phyloP scores from a whole-genome alignment of 2,113 vertebrate species.

The Scophthalmus maximus region DNA sequence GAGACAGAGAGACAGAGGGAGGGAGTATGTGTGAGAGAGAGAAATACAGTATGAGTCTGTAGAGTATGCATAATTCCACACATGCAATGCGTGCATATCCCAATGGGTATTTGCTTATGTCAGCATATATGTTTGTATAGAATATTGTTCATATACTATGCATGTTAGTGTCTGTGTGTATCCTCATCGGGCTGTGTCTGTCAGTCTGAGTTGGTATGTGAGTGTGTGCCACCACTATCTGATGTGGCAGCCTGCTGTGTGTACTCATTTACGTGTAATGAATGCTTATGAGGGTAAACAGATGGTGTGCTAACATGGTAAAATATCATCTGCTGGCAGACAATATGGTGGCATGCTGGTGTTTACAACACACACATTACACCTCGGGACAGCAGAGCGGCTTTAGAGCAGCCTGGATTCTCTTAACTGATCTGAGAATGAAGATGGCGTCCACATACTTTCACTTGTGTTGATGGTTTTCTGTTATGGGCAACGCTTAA shows the following conservation, averaged over 20 bases:
- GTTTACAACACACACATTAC: conserved; percentile 82
- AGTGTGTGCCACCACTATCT: conserved; percentile 45
- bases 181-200: conserved; percentile 17
- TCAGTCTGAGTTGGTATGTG: conserved; percentile 13
- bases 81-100: not conserved
- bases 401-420: conserved; percentile 52
- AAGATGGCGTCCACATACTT: conserved; percentile 17
- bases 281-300: conserved; percentile 82
- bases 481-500: not conserved
- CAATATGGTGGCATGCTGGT: conserved; percentile 82
- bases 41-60: not conserved
- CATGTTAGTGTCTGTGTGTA: conserved; percentile 11
- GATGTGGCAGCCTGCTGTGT: conserved; percentile 73
- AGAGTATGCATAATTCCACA: too few species aligned
- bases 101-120: not conserved
- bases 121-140: conserved; percentile 2
- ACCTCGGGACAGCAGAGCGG: conserved; percentile 67
- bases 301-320: conserved; percentile 85
- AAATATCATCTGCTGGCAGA: conserved; percentile 84
- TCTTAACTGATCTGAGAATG: conserved; percentile 42
- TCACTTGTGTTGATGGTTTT: not conserved
- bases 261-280: conserved; percentile 82
- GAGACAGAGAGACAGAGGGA: too few species aligned
- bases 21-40: too few species aligned
- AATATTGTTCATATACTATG: conserved; percentile 19